Conservation (phyloP, 2,888 invertebrate genomes). For the Drosophila gaucha region DNA sequence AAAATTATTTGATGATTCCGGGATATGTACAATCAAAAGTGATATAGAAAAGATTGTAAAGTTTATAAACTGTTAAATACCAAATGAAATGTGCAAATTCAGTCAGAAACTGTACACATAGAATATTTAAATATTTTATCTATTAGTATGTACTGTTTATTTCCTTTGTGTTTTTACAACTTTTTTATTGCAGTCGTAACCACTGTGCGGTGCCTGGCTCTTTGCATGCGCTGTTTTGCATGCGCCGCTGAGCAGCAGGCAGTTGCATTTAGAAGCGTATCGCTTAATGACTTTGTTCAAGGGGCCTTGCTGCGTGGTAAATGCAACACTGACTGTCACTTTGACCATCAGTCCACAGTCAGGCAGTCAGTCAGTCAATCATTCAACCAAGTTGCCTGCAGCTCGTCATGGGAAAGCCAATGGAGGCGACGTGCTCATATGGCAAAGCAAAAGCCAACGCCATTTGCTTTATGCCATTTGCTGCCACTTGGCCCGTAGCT, state of each 20-base stretch:
- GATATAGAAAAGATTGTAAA: not conserved
- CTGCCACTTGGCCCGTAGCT: conserved; percentile 15
- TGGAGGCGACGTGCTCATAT: conserved; percentile 12
- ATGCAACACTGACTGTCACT: conserved; percentile 28
- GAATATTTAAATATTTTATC: not conserved
- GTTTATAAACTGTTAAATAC: not conserved
- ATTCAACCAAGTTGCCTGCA: conserved; percentile 9
- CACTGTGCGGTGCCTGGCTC: conserved; percentile 34
- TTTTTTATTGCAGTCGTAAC: not conserved
- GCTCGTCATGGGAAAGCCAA: conserved; percentile 43
- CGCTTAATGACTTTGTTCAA: conserved; percentile 63
- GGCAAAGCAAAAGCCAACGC: not conserved
- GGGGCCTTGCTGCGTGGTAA: conserved; percentile 35
- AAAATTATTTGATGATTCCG: not conserved
- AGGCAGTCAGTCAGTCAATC: conserved; percentile 15
- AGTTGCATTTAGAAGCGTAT: conserved; percentile 42
- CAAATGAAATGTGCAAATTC: not conserved
- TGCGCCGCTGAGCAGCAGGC: conserved; percentile 51
- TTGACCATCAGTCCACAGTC: conserved; percentile 12
- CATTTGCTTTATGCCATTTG: conserved; percentile 14
- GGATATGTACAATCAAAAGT: not conserved
- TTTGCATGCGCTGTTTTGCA: conserved; percentile 45
- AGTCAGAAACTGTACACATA: not conserved
- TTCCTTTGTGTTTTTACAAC: not conserved
- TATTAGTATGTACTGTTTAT: not conserved